A percentile compares a stretch with the other conserved stretches of the same genome.
Conservation (phyloP, 2,797 vertebrate genomes). For the Amazona ochrocephala region DNA sequence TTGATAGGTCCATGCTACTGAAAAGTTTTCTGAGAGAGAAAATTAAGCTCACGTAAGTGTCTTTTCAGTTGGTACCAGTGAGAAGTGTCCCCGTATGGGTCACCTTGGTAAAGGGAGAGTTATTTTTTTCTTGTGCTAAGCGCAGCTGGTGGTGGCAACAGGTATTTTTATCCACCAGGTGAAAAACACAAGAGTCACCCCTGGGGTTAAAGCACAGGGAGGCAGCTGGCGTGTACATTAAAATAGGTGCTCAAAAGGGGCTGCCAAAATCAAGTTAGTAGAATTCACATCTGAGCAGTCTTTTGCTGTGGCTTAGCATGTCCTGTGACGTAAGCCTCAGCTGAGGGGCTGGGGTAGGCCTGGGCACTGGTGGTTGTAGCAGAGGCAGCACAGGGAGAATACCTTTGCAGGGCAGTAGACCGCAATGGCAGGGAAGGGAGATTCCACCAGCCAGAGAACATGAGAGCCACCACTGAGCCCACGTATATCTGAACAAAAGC, state of each 20-base stretch:
- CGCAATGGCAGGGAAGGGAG: neutral
- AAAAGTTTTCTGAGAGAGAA: neutral
- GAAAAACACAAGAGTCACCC: neutral
- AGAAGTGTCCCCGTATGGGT: neutral
- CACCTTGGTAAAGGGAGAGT: neutral
- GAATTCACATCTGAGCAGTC: neutral
- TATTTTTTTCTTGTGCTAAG: neutral
- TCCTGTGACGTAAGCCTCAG: neutral
- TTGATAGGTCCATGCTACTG: neutral
- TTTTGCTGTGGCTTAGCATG: neutral
- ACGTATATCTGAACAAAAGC: neutral
- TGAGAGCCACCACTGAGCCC: neutral
- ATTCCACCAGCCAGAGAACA: neutral
- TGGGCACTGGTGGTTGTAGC: neutral
- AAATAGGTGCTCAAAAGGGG: neutral
- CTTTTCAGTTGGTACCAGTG: neutral
- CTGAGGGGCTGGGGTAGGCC: rapidly evolving
- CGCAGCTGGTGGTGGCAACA: neutral
- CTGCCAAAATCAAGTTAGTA: neutral
- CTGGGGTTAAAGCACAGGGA: neutral
- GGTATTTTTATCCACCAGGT: neutral
- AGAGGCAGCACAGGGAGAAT: neutral
- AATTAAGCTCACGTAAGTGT: neutral
- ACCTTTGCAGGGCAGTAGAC: neutral
- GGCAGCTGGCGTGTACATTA: neutral